Conservation (phyloP, 2,888 invertebrate species). For the Dendrolimus houi region DNA sequence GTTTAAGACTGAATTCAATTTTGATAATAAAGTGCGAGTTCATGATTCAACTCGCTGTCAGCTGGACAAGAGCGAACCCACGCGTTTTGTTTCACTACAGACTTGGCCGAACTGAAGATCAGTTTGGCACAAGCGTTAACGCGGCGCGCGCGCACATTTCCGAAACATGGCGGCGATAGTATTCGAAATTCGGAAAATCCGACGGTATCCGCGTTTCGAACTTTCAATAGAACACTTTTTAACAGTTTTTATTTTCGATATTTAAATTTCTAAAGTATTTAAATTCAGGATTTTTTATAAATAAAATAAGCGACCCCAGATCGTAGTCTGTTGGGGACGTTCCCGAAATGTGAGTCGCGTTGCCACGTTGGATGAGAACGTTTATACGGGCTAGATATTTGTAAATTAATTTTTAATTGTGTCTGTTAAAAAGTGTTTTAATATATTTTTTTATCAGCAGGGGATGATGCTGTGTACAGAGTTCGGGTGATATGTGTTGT, state of each 20-base stretch:
- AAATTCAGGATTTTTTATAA: too few relatives aligned
- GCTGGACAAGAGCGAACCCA: constrained; percentile 28
- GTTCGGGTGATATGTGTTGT: neutral
- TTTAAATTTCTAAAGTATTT: too few relatives aligned
- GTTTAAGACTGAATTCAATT: constrained; percentile 31
- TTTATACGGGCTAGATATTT: too few relatives aligned
- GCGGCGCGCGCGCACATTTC: constrained; percentile 48
- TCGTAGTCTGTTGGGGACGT: too few relatives aligned
- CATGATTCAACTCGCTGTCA: constrained; percentile 32
- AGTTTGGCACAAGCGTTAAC: constrained; percentile 40
- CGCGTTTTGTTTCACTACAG: constrained; percentile 53
- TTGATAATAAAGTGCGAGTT: constrained; percentile 20
- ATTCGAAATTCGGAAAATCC: constrained; percentile 14
- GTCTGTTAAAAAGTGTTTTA: constrained; percentile 13
- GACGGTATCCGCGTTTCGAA: constrained; percentile 6
- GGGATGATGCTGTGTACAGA: neutral
- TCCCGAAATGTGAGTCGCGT: too few relatives aligned
- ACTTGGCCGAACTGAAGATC: constrained; percentile 44
- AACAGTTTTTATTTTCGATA: neutral
- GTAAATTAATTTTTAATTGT: constrained; percentile 9
- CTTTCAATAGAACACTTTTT: constrained; percentile 1
- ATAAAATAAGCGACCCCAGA: too few relatives aligned
- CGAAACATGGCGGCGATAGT: constrained; percentile 11
- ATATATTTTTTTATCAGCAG: constrained; percentile 1
- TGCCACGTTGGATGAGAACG: too few relatives aligned